Evolutionary conservation across 2,888 invertebrate species (phyloP), one percentile per base, ranked within the genome.

Genomic region (Andrena bicolor): DNA sequence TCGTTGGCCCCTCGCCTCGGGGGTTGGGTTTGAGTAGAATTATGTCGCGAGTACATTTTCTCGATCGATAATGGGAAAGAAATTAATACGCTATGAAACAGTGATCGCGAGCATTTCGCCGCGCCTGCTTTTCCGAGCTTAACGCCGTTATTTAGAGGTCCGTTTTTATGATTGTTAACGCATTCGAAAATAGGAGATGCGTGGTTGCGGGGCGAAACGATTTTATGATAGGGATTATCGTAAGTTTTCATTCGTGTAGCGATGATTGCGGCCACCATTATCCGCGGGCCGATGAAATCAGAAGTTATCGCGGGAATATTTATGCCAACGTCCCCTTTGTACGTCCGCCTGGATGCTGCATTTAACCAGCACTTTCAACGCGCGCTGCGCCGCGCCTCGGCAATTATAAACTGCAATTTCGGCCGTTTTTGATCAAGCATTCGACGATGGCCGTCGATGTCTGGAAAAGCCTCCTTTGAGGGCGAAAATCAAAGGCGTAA

Each of bases 221-320:
- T 80, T 68, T 32, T 35, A n/a, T 30, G 63, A 48, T 16, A 32
- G 63, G 16, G 35, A 69, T 76, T 76, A 53, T 51, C 64, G 76
- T 80, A 82, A 49, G 63, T 82, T 76, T 41, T 72, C 56, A 69
- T 82, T 64, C 48, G n/a, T 35, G 48, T 76, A 20, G 58, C 64
- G 72, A 80, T 58, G 68, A 80, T 56, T 26, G 41, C 23, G 23
- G 35, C 28, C n/a, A 49, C 70, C 48, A 72, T 82, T 82, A 72
- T 65, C 30, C 28, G 56, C 56, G 13, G 13, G 41, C 53, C 60
- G 20, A 4, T 32, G 10, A 28, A 58, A 81, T 68, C 51, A 61
- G 56, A 81, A 82, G 71, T 80, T 76, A 81, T 76, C 35, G 60
- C 69, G 16, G 20, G 56, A 71, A 72, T 82, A 69, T 81, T 82